These are phyloP conservation scores for Probaryconus sp. DNA, from an alignment of 1,140 invertebrate genomes.

Conservation along the genomic window DNA sequence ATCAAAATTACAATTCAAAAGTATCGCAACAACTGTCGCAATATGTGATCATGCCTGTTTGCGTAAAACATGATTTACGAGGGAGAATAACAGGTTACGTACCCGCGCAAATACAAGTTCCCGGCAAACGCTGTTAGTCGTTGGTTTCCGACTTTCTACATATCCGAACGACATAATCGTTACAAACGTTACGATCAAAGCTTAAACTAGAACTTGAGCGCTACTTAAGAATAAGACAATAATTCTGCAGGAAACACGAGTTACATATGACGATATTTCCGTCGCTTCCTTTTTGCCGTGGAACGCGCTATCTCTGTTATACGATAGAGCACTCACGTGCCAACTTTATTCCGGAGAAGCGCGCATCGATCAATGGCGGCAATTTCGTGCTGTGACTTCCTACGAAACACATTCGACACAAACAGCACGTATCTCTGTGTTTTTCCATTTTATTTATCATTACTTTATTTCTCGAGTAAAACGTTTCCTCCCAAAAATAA, in stretches of 20 bases:
- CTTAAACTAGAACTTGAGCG: constrained; percentile 8
- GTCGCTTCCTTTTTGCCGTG: constrained; percentile 13
- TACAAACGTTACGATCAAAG: constrained; percentile 20
- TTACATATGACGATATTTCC: constrained; percentile 11
- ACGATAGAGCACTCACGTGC: constrained; percentile 20
- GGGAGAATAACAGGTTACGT: constrained; percentile 26
- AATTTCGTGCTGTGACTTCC: constrained; percentile 24
- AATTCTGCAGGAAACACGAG: constrained; percentile 21
- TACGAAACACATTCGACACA: constrained; percentile 15
- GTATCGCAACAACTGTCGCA: constrained; percentile 21
- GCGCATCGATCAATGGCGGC: constrained; percentile 30
- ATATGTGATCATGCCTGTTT: constrained; percentile 15
- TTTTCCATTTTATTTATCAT: constrained; percentile 10
- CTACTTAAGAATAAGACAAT: constrained; percentile 34
- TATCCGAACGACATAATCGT: constrained; percentile 40
- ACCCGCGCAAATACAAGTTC: constrained; percentile 13
- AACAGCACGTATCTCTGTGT: constrained; percentile 9
- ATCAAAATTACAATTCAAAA: constrained; percentile 17
- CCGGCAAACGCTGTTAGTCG: constrained; percentile 8
- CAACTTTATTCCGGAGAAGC: constrained; percentile 35
- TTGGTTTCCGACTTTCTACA: constrained; percentile 28
- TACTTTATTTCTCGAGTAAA: constrained; percentile 14
- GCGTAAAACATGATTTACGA: constrained; percentile 43
- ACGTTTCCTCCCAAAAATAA: neutral
- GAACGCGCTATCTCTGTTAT: constrained; percentile 2